phyloP scores from a whole-genome alignment of 2,888 invertebrate species.

The Nemotelus nigrinus region DNA sequence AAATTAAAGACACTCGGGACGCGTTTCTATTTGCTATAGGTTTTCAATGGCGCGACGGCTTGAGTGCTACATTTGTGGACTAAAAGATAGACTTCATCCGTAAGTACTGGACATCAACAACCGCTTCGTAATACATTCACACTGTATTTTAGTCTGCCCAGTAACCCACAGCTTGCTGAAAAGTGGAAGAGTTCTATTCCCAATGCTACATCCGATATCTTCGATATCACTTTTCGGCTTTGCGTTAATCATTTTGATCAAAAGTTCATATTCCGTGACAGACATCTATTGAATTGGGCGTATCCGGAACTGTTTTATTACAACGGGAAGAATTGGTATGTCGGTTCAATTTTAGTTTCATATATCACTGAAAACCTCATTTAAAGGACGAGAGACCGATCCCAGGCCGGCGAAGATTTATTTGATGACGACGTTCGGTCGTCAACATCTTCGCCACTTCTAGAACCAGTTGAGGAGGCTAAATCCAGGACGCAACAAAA shows the following conservation, averaged over 20 bases:
- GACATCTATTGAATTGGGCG: neutral
- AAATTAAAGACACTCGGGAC: too few relatives aligned
- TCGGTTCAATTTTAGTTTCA: neutral
- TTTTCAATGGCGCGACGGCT: neutral
- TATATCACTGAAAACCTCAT: neutral
- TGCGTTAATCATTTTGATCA: constrained; percentile 1
- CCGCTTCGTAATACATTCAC: too few relatives aligned
- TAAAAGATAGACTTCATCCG: neutral
- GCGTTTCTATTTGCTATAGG: too few relatives aligned
- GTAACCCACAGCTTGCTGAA: neutral
- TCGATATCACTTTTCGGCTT: neutral
- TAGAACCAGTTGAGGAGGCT: neutral
- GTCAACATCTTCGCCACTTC: too few relatives aligned
- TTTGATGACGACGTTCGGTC: too few relatives aligned
- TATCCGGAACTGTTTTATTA: neutral
- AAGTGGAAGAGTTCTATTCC: constrained; percentile 11
- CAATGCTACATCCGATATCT: neutral
- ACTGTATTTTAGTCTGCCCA: neutral
- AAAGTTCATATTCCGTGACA: neutral
- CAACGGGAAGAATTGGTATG: neutral
- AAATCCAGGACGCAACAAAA: neutral
- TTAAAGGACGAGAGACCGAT: too few relatives aligned
- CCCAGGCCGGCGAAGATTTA: too few relatives aligned
- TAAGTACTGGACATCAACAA: neutral
- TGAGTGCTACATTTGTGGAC: constrained; percentile 13